phyloP scores from a whole-genome alignment of 1,140 invertebrate genomes.

The Brachystomella parvula region DNA sequence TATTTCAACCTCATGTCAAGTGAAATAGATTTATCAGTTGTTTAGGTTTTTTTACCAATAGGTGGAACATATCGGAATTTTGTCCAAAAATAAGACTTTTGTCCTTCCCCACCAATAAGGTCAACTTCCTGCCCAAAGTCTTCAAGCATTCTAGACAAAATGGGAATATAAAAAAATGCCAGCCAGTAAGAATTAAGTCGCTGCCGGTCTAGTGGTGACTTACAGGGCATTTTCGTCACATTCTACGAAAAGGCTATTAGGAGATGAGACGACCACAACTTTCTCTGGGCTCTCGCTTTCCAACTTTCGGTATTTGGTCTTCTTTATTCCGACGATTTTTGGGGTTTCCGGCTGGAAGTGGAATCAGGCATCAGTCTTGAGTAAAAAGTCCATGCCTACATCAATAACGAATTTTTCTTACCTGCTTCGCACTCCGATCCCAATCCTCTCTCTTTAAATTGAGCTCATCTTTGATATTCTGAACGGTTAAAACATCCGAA shows the following conservation, averaged over 20 bases:
- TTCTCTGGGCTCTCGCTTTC: constrained; percentile 38
- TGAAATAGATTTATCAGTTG: background rate
- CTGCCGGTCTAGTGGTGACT: constrained; percentile 3
- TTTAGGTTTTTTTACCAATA: constrained; percentile 27
- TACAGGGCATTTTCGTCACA: constrained; percentile 39
- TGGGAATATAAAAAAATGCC: background rate
- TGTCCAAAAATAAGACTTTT: constrained; percentile 33
- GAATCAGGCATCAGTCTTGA: background rate
- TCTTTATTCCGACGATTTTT: constrained; percentile 26
- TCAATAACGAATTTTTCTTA: constrained; percentile 14
- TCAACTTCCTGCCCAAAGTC: constrained; percentile 39
- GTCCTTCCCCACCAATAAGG: constrained; percentile 33
- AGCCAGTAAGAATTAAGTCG: background rate
- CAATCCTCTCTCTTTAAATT: constrained; percentile 38
- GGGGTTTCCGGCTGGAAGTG: constrained; percentile 35
- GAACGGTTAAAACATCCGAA: too few relatives aligned
- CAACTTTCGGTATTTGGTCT: constrained; percentile 37
- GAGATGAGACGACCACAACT: constrained; percentile 34
- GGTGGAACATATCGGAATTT: constrained; percentile 38
- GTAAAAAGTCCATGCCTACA: background rate
- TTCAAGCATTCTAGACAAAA: constrained; percentile 34
- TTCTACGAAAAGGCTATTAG: constrained; percentile 37
- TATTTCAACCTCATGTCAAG: background rate
- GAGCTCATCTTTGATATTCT: constrained; percentile 38
- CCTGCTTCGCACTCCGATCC: constrained; percentile 37